phyloP scores from a whole-genome alignment of 1,140 invertebrate species.

The Melanaphis sacchari region DNA sequence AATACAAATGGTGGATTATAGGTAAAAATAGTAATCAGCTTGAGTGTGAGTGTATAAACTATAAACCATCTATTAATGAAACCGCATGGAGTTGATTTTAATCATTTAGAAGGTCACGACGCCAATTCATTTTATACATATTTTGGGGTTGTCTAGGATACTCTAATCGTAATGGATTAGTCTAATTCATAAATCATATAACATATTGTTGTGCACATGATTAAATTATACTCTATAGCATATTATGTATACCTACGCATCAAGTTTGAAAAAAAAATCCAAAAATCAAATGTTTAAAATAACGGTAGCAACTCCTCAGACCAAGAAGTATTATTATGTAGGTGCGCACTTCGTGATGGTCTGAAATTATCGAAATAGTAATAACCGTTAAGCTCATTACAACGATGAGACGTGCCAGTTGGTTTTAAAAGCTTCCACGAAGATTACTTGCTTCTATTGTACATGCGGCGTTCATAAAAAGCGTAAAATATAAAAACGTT shows the following conservation, averaged over 20 bases:
- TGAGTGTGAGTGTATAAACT: not conserved
- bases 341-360: not conserved
- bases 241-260: not conserved
- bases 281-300: not conserved
- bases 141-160: not conserved
- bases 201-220: not conserved
- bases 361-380: not conserved
- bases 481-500: slow-evolving; percentile 25
- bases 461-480: not conserved
- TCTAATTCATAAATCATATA: not conserved
- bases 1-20: not conserved
- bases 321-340: slow-evolving; percentile 1
- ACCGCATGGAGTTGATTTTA: not conserved
- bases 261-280: not conserved
- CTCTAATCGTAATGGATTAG: not conserved
- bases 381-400: slow-evolving; percentile 13
- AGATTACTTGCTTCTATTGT: not conserved
- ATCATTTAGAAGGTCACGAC: not conserved
- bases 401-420: not conserved
- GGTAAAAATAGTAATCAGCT: not conserved
- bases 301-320: not conserved
- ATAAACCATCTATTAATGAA: not conserved
- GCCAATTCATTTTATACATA: not conserved
- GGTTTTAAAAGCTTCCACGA: not conserved
- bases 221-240: no score